Base-by-base conservation (phyloP, 2,113 vertebrate genomes). In the Chloebia gouldiae region DNA sequence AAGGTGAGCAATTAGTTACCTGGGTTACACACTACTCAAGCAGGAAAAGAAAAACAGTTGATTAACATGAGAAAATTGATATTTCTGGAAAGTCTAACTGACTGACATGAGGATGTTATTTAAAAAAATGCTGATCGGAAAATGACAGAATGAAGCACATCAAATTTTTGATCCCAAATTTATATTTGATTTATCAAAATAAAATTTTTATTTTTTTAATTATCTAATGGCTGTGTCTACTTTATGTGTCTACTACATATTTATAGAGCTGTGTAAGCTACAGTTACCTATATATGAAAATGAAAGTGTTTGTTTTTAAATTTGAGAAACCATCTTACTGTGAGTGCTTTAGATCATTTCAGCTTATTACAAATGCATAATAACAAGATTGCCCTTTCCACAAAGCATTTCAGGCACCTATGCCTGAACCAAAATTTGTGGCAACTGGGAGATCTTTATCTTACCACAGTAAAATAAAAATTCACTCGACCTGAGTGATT, bases 21-120 rank as follows among this genome's bases (percentile, higher is more conserved):
- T 69, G 24, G 24, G 15, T 64, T 75, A 47, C 49, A 56, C 2
- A 35, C 4, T 71, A 57, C 71, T 91, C 11, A 75, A 51, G 4
- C 15, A 77, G 25, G 18, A 79, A 53, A 86, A 80, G 24, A 73
- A 56, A 82, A 47, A 2, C 25, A 4, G 8, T 69, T 77, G 16
- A 86, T 65, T 33, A 80, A 24, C 7, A 24, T 23, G 33, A 85
- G 28, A 82, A 76, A 82, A 77, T 45, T 72, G 57, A 1, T 73
- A 77, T 77, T 91, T 85, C 69, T 82, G 6, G 5, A 49, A 85
- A 81, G 28, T 13, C 9, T 75, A 68, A 70, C 21, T 75, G 44
- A 61, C 49, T 71, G 30, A 61, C 0, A 1, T 8, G 4, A 78
- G 3, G 18, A 40, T 3, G 4, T 23, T 1, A 47, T 54, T 40